Conservation (phyloP, 2,113 vertebrate species). For the Heterochromis multidens region DNA sequence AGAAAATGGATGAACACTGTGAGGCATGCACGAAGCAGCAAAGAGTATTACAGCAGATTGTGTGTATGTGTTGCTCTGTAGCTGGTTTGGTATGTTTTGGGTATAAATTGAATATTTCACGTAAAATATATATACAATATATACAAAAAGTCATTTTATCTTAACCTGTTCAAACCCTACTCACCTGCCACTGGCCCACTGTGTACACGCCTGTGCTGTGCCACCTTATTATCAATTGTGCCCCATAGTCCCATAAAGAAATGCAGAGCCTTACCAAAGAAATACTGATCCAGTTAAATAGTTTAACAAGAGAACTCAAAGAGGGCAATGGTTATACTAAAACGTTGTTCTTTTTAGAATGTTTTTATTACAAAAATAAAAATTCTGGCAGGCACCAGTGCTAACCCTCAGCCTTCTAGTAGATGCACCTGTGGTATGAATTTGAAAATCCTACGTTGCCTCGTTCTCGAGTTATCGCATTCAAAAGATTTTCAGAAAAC, state of each 20-base stretch:
- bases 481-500: no score
- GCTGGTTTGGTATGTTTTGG: background rate
- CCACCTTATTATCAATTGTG: background rate
- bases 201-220: accelerated
- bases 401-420: no score
- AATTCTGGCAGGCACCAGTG: no score
- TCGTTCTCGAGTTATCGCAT: no score
- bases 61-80: background rate
- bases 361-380: no score
- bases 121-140: background rate
- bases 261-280: background rate
- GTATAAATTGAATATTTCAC: background rate
- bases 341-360: no score
- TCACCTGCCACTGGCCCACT: background rate
- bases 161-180: background rate
- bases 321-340: no score
- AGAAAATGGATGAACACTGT: background rate
- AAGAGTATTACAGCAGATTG: background rate
- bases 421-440: no score
- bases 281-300: background rate
- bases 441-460: no score
- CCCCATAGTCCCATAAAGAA: background rate
- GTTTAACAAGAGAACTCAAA: no score
- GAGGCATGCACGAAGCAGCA: background rate
- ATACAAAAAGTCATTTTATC: background rate